Base-by-base conservation (phyloP, 2,113 vertebrate genomes). In the Catharus minimus region DNA sequence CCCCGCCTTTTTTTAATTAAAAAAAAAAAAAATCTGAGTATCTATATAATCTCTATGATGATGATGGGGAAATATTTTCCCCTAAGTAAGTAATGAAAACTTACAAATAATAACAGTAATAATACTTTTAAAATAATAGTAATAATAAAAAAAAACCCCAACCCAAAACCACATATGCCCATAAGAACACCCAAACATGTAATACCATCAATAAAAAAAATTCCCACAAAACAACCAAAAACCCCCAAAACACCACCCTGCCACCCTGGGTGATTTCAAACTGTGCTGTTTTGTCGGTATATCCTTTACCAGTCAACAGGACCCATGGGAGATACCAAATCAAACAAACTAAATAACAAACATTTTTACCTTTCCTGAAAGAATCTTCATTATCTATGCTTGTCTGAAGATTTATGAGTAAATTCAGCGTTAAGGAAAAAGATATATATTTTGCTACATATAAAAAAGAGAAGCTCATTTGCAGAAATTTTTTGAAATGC, bases 341-440 rank as follows among this genome's bases (percentile, higher is more conserved):
- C 33, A 81, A 47, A 81, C 15, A 43, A 33, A 60, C 10, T 9
- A 77, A 69, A 20, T 26, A 7, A 33, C 15, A 90, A 81, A 50
- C 56, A 58, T 49, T 90, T 96, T 97, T 97, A 98, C 98, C 97
- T 97, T 97, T 89, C 85, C 47, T 93, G 82, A 82, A 97, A 96
- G 58, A 88, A 94, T 96, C 90, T 96, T 98, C 97, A 98, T 98
- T 98, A 99, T 98, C 98, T 98, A 95, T 99, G 98, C 91, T 99
- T 99, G 94, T 99, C 98, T 75, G 98, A 98, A 95, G 98, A 99
- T 97, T 99, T 99, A 98, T 98, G 98, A 97, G 98, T 99, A 97
- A 90, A 98, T 86, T 72, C 73, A 90, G 79, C 5, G 8, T 98
- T 98, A 99, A 98, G 98, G 97, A 69, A 82, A 94, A 93, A 96